Evolutionary conservation across 2,113 vertebrate genomes (phyloP).

Genomic region (Peromyscus californicus): DNA sequence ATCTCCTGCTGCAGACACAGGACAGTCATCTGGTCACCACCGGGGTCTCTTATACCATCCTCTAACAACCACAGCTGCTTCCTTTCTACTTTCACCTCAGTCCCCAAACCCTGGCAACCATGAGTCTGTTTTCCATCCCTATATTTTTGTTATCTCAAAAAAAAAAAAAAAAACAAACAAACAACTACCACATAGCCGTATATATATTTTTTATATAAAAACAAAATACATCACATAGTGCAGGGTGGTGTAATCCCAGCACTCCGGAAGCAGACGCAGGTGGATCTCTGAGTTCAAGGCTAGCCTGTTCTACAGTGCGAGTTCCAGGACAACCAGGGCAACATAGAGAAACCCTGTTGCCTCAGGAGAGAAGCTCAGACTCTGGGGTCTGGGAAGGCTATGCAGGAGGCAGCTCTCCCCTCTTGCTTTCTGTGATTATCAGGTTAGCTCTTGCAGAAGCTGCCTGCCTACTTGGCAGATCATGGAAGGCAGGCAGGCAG

Average conservation of each 20-base stretch:
- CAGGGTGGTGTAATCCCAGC: background rate
- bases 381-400: background rate
- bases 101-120: background rate
- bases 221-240: background rate
- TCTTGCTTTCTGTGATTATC: background rate
- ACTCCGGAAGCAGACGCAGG: background rate
- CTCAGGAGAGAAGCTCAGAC: background rate
- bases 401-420: background rate
- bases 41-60: background rate
- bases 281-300: background rate
- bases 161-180: background rate
- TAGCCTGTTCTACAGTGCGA: background rate
- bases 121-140: background rate
- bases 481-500: background rate
- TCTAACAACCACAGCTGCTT: background rate
- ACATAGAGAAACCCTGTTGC: background rate
- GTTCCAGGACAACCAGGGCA: background rate
- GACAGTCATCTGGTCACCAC: background rate
- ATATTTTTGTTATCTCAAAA: background rate
- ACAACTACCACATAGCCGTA: no score
- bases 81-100: background rate
- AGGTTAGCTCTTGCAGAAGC: constrained; percentile 35
- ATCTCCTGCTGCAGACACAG: background rate
- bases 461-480: background rate
- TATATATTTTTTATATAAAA: no score